A percentile compares a stretch with the other conserved stretches of the same genome.
phyloP scores from a whole-genome alignment of 2,888 invertebrate genomes.

The Drosophila mulleri region DNA sequence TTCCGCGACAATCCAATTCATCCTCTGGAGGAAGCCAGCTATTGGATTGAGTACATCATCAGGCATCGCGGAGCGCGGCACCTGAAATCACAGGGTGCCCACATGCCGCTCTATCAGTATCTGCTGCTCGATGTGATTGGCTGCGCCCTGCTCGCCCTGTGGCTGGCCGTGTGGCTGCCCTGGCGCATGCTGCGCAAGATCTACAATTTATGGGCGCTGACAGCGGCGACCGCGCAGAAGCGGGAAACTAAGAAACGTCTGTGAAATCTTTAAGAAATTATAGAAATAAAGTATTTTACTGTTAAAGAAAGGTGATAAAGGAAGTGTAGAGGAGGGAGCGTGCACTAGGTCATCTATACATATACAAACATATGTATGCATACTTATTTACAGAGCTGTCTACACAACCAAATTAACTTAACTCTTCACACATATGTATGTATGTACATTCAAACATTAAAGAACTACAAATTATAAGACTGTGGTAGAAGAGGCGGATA shows the following conservation, averaged over 20 bases:
- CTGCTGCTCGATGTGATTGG: slow-evolving; percentile 86
- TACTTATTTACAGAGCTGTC: too few relatives aligned
- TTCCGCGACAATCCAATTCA: slow-evolving; percentile 87
- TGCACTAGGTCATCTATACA: too few relatives aligned
- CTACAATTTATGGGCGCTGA: slow-evolving; percentile 51
- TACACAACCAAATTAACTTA: too few relatives aligned
- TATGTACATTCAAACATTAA: too few relatives aligned
- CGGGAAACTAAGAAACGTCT: slow-evolving; percentile 54
- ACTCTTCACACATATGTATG: neutral
- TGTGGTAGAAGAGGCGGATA: neutral
- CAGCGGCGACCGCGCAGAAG: slow-evolving; percentile 19
- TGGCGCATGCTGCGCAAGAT: slow-evolving; percentile 63
- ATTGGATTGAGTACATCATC: slow-evolving; percentile 88
- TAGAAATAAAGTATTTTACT: neutral
- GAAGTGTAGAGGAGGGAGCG: too few relatives aligned
- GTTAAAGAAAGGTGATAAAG: too few relatives aligned
- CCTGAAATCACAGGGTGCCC: slow-evolving; percentile 84
- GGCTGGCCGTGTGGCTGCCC: slow-evolving; percentile 68
- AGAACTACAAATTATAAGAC: neutral
- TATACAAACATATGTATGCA: too few relatives aligned
- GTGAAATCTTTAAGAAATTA: slow-evolving; percentile 20
- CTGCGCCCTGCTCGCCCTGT: slow-evolving; percentile 77
- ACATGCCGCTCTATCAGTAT: slow-evolving; percentile 85
- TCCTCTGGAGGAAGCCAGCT: slow-evolving; percentile 87
- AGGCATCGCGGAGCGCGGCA: slow-evolving; percentile 84